Conservation (phyloP, 2,797 vertebrate species). For the Mus caroli region DNA sequence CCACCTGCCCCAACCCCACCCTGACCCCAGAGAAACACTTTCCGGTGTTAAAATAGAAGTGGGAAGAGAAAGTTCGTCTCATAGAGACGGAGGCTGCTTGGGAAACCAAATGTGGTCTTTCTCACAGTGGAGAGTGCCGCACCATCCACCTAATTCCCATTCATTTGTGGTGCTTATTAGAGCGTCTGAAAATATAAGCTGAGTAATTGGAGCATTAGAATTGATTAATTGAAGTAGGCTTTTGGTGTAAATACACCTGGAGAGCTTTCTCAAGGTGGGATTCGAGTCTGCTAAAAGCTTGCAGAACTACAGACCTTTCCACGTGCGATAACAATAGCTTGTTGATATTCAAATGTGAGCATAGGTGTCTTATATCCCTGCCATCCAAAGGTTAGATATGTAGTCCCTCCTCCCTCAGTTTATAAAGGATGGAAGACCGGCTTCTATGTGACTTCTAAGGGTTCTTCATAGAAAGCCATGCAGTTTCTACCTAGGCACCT, state of each 20-base stretch:
- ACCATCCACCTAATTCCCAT: constrained; percentile 72
- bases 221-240: constrained; percentile 83
- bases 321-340: accelerated
- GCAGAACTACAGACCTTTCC: constrained; percentile 61
- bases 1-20: not conserved
- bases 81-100: not conserved
- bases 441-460: not conserved
- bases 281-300: constrained; percentile 71
- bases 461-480: not conserved
- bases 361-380: not conserved
- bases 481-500: not conserved
- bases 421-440: not conserved
- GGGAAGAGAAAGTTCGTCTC: constrained; percentile 5
- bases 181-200: constrained; percentile 79
- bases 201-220: constrained; percentile 85
- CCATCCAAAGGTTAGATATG: not conserved
- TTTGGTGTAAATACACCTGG: constrained; percentile 84
- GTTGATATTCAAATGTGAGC: not conserved
- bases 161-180: constrained; percentile 82
- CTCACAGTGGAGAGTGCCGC: constrained; percentile 53
- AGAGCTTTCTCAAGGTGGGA: constrained; percentile 73
- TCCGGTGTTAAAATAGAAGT: not conserved
- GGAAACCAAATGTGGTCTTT: constrained; percentile 53
- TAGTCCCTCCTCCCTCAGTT: not conserved
- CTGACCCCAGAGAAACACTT: not conserved